These are phyloP conservation scores for Lindbergichthys nudifrons DNA, from an alignment of 2,797 vertebrate genomes.

Conservation along the genomic window DNA sequence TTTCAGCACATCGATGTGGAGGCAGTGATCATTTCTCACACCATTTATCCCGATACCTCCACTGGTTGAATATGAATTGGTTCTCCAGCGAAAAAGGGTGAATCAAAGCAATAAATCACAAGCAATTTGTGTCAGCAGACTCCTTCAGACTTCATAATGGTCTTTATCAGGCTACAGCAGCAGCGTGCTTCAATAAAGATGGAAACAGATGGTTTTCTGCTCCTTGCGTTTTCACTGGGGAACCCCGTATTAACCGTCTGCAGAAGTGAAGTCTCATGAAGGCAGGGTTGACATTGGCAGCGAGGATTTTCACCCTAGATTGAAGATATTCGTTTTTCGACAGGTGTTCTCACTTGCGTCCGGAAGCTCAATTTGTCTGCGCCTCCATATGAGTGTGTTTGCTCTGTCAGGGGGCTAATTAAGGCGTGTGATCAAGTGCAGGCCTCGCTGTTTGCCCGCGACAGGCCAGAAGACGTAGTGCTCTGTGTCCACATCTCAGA, in stretches of 20 bases:
- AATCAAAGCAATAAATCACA: slow-evolving; percentile 72
- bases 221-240: slow-evolving; percentile 25
- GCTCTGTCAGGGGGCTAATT: slow-evolving; percentile 54
- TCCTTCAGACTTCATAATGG: slow-evolving; percentile 52
- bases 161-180: slow-evolving; percentile 64
- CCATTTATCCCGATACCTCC: slow-evolving; percentile 39
- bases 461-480: slow-evolving; percentile 57
- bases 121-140: slow-evolving; percentile 60
- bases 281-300: not conserved
- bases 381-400: not conserved
- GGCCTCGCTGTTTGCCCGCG: slow-evolving; percentile 12
- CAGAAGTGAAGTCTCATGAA: not conserved
- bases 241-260: slow-evolving; percentile 16
- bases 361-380: slow-evolving; percentile 21
- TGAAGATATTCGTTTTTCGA: not conserved
- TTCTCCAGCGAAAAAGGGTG: slow-evolving; percentile 26
- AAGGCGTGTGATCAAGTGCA: slow-evolving; percentile 56
- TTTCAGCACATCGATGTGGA: slow-evolving; percentile 9
- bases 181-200: slow-evolving; percentile 31
- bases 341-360: not conserved
- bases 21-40: slow-evolving; percentile 39
- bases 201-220: slow-evolving; percentile 49
- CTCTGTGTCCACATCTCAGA: slow-evolving; percentile 3
- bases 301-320: not conserved
- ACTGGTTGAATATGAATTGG: slow-evolving; percentile 52